These are phyloP conservation scores for Gavialis gangeticus DNA, from an alignment of 2,113 vertebrate species.

Conservation along the genomic window DNA sequence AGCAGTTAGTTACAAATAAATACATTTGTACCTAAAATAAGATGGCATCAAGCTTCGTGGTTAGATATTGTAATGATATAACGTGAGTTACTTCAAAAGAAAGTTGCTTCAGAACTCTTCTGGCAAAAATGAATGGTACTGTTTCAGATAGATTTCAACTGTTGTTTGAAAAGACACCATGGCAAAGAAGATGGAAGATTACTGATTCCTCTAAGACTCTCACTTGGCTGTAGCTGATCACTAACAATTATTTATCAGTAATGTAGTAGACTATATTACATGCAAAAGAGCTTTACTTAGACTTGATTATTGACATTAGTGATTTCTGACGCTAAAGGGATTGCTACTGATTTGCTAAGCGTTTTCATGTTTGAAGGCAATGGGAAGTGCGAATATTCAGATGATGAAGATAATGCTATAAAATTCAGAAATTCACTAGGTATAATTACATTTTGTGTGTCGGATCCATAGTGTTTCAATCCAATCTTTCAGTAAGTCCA, in stretches of 20 bases:
- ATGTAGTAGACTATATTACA: neutral
- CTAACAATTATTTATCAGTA: constrained; percentile 12
- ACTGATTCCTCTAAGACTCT: neutral
- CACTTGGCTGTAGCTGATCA: neutral
- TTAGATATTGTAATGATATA: neutral
- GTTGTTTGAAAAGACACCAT: neutral
- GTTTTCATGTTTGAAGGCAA: neutral
- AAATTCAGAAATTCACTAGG: neutral
- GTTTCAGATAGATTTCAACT: neutral
- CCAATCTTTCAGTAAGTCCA: neutral
- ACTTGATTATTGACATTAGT: neutral
- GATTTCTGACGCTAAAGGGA: neutral
- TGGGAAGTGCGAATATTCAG: neutral
- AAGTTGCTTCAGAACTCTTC: neutral
- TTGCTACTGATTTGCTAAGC: accelerated
- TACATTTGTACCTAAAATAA: neutral
- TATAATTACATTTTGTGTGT: accelerated
- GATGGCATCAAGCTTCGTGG: neutral
- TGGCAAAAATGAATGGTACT: neutral
- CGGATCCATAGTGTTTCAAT: accelerated
- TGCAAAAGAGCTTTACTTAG: neutral
- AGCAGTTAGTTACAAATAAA: neutral
- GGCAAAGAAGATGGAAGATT: neutral
- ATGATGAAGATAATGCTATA: accelerated
- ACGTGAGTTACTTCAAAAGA: neutral